phyloP scores from a whole-genome alignment of 2,888 invertebrate species.

The Abrostola tripartita region DNA sequence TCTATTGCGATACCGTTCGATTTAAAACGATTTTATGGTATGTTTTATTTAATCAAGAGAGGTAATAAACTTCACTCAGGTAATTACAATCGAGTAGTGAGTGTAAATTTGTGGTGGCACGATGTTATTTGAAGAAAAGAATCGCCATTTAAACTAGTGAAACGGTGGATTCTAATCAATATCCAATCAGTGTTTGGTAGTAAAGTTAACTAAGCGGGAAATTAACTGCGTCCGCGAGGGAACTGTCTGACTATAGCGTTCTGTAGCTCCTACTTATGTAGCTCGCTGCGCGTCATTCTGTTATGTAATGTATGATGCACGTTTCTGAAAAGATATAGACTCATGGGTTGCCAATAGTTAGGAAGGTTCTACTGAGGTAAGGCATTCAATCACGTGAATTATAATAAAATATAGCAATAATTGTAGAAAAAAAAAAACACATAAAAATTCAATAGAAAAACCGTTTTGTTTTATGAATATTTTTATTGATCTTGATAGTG shows the following conservation, averaged over 20 bases:
- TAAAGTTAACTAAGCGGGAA: constrained; percentile 88
- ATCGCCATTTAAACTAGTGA: constrained; percentile 80
- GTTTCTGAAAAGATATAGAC: neutral
- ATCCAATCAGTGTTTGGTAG: constrained; percentile 83
- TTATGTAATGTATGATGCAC: constrained; percentile 25
- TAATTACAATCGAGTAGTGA: constrained; percentile 84
- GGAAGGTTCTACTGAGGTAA: no score
- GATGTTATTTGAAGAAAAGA: constrained; percentile 82
- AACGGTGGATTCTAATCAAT: constrained; percentile 86
- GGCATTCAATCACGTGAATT: no score
- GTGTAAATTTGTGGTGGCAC: constrained; percentile 84
- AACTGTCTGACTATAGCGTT: constrained; percentile 59
- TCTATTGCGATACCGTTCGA: constrained; percentile 49
- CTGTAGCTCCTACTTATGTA: constrained; percentile 28
- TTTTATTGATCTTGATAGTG: no score
- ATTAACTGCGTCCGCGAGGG: constrained; percentile 77
- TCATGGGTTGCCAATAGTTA: neutral
- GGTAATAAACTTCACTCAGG: constrained; percentile 76
- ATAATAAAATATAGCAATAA: no score
- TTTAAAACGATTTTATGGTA: constrained; percentile 73
- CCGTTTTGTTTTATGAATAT: no score
- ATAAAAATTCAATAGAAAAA: no score
- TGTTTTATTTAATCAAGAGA: constrained; percentile 84
- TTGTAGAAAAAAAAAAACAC: no score
- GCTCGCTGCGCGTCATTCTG: constrained; percentile 23